Evolutionary conservation across 2,797 vertebrate genomes (phyloP).

Genomic region (Neosilurus mollespiculum): DNA sequence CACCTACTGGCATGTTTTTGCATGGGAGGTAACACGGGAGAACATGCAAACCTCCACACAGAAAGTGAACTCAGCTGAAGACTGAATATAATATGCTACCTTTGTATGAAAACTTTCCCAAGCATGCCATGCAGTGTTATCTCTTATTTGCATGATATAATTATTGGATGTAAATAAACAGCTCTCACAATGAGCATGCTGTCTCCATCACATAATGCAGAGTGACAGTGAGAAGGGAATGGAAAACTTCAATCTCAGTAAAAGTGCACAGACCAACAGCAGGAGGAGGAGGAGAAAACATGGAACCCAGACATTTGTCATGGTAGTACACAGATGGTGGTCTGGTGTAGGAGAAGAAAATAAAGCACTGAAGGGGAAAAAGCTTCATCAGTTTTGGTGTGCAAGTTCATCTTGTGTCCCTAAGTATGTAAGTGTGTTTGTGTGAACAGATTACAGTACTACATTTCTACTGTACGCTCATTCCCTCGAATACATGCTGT

Average conservation of each 20-base stretch:
- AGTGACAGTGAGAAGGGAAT: neutral
- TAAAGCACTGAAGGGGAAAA: neutral
- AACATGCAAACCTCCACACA: neutral
- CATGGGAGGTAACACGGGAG: neutral
- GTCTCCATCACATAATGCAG: neutral
- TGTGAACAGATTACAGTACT: neutral
- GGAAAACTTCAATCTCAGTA: neutral
- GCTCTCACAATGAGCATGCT: neutral
- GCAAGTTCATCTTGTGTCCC: neutral
- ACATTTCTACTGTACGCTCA: neutral
- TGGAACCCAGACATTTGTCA: conserved; percentile 13
- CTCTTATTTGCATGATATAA: neutral
- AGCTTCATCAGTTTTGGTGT: neutral
- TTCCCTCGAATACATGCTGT: neutral
- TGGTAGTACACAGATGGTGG: conserved; percentile 48
- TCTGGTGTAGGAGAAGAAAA: neutral
- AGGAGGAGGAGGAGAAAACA: conserved; percentile 12
- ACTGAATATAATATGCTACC: neutral
- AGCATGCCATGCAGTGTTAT: neutral
- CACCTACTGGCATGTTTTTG: neutral
- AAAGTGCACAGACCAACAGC: conserved; percentile 14
- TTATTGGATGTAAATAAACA: neutral
- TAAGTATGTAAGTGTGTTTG: conserved; percentile 7
- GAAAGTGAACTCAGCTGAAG: neutral
- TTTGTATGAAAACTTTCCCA: neutral